Percentiles rank a stretch among this genome's conserved stretches.
Evolutionary conservation across 2,888 invertebrate genomes (phyloP).

Genomic region (Polydrusus cervinus): DNA sequence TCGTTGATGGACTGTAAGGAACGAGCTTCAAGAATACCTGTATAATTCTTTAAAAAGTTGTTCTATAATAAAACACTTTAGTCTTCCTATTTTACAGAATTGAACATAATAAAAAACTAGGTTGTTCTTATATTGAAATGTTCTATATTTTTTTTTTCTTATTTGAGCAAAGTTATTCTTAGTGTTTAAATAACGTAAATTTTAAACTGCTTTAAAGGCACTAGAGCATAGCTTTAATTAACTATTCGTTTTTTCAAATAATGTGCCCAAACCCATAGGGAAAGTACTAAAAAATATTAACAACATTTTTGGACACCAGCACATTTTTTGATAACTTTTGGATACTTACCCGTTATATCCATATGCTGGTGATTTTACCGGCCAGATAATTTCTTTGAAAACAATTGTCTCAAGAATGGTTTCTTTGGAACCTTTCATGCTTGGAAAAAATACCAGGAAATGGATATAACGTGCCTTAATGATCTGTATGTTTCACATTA

Average conservation of each 20-base stretch:
- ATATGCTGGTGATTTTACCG: too few species aligned
- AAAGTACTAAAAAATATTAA: too few species aligned
- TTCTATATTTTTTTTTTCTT: neutral
- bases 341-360: too few species aligned
- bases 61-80: too few species aligned
- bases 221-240: neutral
- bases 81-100: neutral
- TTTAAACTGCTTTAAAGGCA: neutral
- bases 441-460: too few species aligned
- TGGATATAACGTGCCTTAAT: neutral
- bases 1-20: too few species aligned
- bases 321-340: neutral
- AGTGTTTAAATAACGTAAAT: neutral
- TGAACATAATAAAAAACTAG: conserved; percentile 8
- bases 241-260: neutral
- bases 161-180: conserved; percentile 11
- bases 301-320: too few species aligned
- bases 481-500: neutral
- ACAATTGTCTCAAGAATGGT: too few species aligned
- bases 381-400: too few species aligned
- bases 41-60: too few species aligned
- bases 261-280: neutral
- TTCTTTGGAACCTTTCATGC: too few species aligned
- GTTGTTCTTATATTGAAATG: neutral
- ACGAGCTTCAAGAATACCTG: too few species aligned